phyloP scores from a whole-genome alignment of 2,113 vertebrate genomes.

The Solea senegalensis region DNA sequence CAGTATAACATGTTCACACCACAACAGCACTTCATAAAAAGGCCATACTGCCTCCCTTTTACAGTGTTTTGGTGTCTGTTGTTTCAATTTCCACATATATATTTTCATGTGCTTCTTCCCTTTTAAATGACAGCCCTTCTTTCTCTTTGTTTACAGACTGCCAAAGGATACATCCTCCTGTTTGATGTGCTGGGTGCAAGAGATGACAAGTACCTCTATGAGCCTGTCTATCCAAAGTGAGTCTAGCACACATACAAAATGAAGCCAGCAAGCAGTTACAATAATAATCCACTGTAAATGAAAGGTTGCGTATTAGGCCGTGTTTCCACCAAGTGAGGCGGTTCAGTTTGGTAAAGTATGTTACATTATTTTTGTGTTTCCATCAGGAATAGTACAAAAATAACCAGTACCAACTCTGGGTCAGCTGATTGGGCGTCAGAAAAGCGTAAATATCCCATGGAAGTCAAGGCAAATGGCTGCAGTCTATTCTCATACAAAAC shows the following conservation, averaged over 20 bases:
- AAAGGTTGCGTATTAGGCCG: neutral
- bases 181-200: constrained; percentile 89
- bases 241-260: constrained; percentile 62
- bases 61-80: neutral
- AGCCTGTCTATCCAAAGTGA: constrained; percentile 96
- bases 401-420: too few species aligned
- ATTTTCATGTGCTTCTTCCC: neutral
- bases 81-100: neutral
- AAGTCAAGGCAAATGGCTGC: too few species aligned
- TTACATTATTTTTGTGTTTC: too few species aligned
- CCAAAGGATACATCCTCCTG: constrained; percentile 95
- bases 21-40: too few species aligned
- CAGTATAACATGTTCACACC: too few species aligned
- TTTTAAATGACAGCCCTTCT: constrained; percentile 8
- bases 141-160: constrained; percentile 84
- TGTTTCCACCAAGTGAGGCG: too few species aligned
- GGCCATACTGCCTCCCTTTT: neutral
- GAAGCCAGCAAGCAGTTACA: neutral
- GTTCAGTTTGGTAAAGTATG: too few species aligned
- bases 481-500: too few species aligned
- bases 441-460: too few species aligned
- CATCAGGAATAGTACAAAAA: too few species aligned
- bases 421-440: too few species aligned
- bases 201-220: constrained; percentile 93
- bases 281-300: neutral